These are phyloP conservation scores for Eupithecia subfuscata DNA, from an alignment of 2,888 invertebrate genomes.

Conservation along the genomic window DNA sequence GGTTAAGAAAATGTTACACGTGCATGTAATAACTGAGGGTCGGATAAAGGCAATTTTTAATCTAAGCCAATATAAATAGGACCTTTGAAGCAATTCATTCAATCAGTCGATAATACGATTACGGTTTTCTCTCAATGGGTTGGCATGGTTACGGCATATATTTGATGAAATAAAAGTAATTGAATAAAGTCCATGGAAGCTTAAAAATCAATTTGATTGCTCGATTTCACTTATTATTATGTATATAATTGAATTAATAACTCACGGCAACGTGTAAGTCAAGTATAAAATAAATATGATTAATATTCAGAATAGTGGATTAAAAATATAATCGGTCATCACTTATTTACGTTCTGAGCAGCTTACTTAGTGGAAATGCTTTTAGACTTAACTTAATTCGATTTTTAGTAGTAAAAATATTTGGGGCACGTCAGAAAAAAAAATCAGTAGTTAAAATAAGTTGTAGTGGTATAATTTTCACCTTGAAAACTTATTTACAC, in stretches of 20 bases:
- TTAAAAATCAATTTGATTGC: background rate
- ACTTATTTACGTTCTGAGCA: background rate
- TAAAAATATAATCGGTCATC: background rate
- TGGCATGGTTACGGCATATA: background rate
- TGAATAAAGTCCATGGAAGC: background rate
- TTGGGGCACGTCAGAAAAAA: background rate
- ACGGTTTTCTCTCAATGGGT: background rate
- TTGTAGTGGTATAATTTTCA: background rate
- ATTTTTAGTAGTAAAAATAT: background rate
- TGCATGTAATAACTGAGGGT: slow-evolving; percentile 60
- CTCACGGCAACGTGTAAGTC: background rate
- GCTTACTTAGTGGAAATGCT: background rate
- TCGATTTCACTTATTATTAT: background rate
- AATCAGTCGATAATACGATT: background rate
- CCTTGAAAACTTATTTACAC: background rate
- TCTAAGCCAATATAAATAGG: slow-evolving; percentile 50
- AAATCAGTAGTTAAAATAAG: background rate
- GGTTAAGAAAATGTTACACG: slow-evolving; percentile 54
- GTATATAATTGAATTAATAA: background rate
- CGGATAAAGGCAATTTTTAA: slow-evolving; percentile 56
- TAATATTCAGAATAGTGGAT: background rate
- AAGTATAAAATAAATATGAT: background rate
- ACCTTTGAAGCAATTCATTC: background rate
- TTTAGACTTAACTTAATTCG: background rate
- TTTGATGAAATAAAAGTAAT: background rate